Percentiles rank a stretch among this genome's conserved stretches.
Evolutionary conservation across 2,113 vertebrate genomes (phyloP).

Genomic region (Marmota flaviventris): DNA sequence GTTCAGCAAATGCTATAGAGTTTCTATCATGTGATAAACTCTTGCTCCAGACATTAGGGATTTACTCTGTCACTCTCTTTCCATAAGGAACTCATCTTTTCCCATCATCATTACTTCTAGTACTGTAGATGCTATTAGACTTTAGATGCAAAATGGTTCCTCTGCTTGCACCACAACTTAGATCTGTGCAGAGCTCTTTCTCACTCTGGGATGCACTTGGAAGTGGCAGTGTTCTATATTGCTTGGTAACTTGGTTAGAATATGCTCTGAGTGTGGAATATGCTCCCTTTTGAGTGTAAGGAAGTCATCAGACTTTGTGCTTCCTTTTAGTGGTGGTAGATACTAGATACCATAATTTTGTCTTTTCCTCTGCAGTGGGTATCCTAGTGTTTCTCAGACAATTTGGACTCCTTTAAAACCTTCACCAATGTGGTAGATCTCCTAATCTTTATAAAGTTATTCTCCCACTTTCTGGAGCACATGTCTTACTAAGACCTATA

Average conservation of each 20-base stretch:
- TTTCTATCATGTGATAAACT: not conserved
- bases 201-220: too few relatives aligned
- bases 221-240: too few relatives aligned
- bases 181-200: not conserved
- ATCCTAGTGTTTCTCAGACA: not conserved
- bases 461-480: not conserved
- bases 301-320: not conserved
- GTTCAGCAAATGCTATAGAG: fast-evolving
- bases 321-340: not conserved
- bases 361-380: not conserved
- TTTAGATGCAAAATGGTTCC: not conserved
- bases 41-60: not conserved
- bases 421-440: not conserved
- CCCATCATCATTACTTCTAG: not conserved
- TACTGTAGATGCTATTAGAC: not conserved
- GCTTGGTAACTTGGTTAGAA: not conserved
- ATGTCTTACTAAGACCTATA: not conserved
- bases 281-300: not conserved
- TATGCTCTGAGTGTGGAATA: not conserved
- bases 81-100: not conserved
- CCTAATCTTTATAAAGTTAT: not conserved
- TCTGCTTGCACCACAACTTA: not conserved
- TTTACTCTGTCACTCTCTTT: not conserved
- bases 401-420: not conserved
- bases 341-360: not conserved